Conservation (phyloP, 2,888 invertebrate species). For the Heliconius ethilla region DNA sequence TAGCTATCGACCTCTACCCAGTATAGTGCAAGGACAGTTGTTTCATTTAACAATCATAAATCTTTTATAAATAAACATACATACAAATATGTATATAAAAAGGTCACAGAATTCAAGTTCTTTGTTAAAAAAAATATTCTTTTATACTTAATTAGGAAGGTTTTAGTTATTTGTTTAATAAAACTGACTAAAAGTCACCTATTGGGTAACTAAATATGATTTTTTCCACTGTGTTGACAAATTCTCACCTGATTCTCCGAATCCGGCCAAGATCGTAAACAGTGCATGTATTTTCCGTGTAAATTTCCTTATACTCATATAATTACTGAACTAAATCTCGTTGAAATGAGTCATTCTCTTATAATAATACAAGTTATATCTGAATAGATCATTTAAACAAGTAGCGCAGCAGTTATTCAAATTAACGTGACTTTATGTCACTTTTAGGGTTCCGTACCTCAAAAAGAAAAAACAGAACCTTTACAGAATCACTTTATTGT, state of each 20-base stretch:
- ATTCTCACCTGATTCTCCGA: background rate
- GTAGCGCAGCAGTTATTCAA: too few species aligned
- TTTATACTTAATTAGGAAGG: background rate
- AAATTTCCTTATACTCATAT: background rate
- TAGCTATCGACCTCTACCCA: constrained; percentile 12
- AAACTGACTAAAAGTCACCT: background rate
- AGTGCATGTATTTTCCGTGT: background rate
- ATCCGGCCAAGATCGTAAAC: background rate
- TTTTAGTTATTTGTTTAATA: background rate
- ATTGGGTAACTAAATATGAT: background rate
- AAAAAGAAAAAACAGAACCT: too few species aligned
- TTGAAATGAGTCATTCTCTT: background rate
- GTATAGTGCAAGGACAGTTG: constrained; percentile 31
- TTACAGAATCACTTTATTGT: too few species aligned
- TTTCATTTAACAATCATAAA: constrained; percentile 26
- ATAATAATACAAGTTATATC: background rate
- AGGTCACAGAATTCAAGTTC: constrained; percentile 18
- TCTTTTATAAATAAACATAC: constrained; percentile 5
- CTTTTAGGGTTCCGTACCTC: too few species aligned
- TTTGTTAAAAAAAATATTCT: background rate
- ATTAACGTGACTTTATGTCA: too few species aligned
- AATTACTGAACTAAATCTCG: background rate
- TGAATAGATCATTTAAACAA: background rate
- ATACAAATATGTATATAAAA: background rate
- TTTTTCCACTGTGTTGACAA: background rate